Evolutionary conservation across 23 tunicate genomes (phyloP).

Genomic region (Aplidium turbinatum): DNA sequence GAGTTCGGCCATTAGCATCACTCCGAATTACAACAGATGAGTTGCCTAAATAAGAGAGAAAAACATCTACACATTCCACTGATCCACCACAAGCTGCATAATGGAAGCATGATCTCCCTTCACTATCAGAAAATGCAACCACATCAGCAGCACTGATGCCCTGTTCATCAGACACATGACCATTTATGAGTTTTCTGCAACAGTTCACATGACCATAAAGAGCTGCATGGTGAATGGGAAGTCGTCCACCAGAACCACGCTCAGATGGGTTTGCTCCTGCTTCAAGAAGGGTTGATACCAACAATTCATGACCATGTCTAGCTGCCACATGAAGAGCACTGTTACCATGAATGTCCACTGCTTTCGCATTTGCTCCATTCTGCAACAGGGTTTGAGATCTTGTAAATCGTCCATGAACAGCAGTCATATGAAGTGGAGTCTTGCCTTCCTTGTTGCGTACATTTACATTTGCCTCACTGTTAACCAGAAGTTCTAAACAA

Average conservation of each 20-base stretch:
- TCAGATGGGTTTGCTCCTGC: slow-evolving; percentile 68
- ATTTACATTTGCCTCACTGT: slow-evolving; percentile 77
- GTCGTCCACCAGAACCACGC: slow-evolving; percentile 68
- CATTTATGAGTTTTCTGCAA: slow-evolving; percentile 58
- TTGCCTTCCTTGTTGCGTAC: slow-evolving; percentile 76
- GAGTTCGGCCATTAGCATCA: slow-evolving; percentile 78
- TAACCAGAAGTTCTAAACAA: slow-evolving; percentile 77
- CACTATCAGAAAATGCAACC: slow-evolving; percentile 51
- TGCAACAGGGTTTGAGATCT: slow-evolving; percentile 79
- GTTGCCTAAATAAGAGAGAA: slow-evolving; percentile 56
- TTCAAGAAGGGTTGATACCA: slow-evolving; percentile 69
- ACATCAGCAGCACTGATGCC: slow-evolving; percentile 39
- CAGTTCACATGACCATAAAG: slow-evolving; percentile 81
- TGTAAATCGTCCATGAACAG: slow-evolving; percentile 87
- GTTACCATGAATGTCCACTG: slow-evolving; percentile 67
- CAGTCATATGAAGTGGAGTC: slow-evolving; percentile 90
- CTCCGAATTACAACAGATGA: slow-evolving; percentile 26
- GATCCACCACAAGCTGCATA: slow-evolving; percentile 96
- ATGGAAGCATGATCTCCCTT: slow-evolving; percentile 76
- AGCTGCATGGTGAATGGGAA: slow-evolving; percentile 76
- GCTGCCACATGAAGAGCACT: slow-evolving; percentile 92
- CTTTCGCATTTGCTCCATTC: slow-evolving; percentile 60
- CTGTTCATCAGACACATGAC: slow-evolving; percentile 35
- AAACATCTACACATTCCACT: slow-evolving; percentile 84
- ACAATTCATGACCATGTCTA: slow-evolving; percentile 80